Evolutionary conservation across 2,888 invertebrate species (phyloP).

Genomic region (Caenorhabditis sp.): DNA sequence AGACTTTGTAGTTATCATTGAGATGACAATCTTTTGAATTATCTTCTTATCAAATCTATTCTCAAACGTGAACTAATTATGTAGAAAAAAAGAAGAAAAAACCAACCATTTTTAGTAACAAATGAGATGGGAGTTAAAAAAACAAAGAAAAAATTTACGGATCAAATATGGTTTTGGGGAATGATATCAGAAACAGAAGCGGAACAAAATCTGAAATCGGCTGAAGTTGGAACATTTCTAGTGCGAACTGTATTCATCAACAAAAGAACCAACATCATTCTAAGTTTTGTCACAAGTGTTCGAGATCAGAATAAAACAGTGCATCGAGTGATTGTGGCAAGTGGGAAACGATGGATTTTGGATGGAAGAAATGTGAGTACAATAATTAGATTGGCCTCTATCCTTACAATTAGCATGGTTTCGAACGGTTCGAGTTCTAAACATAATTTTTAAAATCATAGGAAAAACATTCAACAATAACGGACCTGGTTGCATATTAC

Average conservation of each 20-base stretch:
- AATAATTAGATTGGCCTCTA: no score
- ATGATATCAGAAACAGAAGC: background rate
- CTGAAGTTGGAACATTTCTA: conserved; percentile 8
- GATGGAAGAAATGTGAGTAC: background rate
- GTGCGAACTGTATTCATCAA: conserved; percentile 4
- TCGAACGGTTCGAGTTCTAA: background rate
- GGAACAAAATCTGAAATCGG: conserved; percentile 1
- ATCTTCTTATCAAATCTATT: no score
- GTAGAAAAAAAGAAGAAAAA: no score
- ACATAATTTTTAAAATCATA: background rate
- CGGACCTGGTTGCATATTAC: background rate
- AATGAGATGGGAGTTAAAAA: no score
- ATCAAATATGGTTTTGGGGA: background rate
- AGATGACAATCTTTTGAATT: background rate
- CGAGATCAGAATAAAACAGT: background rate
- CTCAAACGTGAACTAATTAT: no score
- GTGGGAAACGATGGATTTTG: background rate
- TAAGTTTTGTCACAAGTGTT: background rate
- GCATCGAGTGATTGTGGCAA: background rate
- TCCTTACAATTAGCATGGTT: no score
- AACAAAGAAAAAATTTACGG: background rate
- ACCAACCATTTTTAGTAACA: no score
- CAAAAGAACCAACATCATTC: background rate
- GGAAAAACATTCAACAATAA: background rate
- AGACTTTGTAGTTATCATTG: background rate